Evolutionary conservation across 2,888 invertebrate species (phyloP).

Genomic region (Caenorhabditis zanzibari): DNA sequence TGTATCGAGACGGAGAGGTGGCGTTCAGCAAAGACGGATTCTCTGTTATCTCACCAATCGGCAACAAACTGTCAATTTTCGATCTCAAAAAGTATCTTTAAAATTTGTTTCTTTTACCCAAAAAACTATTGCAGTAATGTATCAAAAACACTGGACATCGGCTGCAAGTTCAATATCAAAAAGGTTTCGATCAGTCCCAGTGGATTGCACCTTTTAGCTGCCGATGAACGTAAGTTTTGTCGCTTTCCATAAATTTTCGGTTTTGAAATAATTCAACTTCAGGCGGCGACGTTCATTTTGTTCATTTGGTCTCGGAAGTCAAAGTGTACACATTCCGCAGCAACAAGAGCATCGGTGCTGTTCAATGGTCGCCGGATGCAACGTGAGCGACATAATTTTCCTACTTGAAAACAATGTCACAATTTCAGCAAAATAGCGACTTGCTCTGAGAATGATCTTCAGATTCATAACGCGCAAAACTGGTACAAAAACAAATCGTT

Average conservation of each 20-base stretch:
- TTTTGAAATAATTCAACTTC: no score
- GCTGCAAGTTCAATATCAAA: constrained; percentile 92
- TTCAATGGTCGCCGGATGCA: constrained; percentile 95
- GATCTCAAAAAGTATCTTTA: constrained; percentile 89
- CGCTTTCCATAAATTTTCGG: no score
- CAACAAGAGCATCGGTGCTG: constrained; percentile 88
- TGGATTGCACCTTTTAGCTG: constrained; percentile 91
- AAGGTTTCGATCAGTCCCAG: constrained; percentile 92
- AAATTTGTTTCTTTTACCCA: neutral
- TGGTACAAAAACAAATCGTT: constrained; percentile 88
- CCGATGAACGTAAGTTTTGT: constrained; percentile 91
- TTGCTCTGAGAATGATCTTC: constrained; percentile 90
- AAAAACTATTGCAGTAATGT: constrained; percentile 88
- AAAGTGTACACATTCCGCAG: constrained; percentile 84
- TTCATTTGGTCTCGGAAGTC: constrained; percentile 72
- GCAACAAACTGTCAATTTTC: constrained; percentile 94
- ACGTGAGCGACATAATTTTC: constrained; percentile 85
- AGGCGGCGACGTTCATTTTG: constrained; percentile 73
- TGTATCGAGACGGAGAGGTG: constrained; percentile 94
- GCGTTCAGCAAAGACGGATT: constrained; percentile 95
- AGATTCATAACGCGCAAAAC: constrained; percentile 88
- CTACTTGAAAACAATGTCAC: no score
- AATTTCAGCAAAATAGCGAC: constrained; percentile 89
- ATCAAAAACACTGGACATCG: constrained; percentile 91
- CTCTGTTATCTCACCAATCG: constrained; percentile 95